phyloP scores from a whole-genome alignment of 2,113 vertebrate genomes.

The Isurus oxyrinchus region DNA sequence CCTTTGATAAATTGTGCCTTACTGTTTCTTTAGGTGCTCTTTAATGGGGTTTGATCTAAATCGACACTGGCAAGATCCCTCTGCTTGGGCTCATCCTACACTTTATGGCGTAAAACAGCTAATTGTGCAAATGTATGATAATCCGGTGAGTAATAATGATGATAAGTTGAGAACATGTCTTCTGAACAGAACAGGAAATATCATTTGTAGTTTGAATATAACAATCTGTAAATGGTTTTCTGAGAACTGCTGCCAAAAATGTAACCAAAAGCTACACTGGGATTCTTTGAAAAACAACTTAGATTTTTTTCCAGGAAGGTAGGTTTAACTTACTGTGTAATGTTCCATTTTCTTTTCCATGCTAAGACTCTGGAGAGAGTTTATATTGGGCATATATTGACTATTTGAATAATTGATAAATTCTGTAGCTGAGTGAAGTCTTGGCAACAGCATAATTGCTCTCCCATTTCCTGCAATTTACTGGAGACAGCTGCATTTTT shows the following conservation, averaged over 20 bases:
- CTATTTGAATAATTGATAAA: constrained; percentile 30
- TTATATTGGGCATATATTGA: constrained; percentile 17
- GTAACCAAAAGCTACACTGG: background rate
- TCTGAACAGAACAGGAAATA: constrained; percentile 13
- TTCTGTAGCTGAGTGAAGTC: background rate
- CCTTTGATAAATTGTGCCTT: background rate
- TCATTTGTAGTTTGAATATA: constrained; percentile 21
- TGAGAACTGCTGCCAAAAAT: constrained; percentile 11
- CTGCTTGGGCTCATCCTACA: constrained; percentile 90
- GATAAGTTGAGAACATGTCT: background rate
- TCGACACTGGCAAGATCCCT: constrained; percentile 93
- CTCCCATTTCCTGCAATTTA: constrained; percentile 18
- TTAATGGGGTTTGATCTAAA: constrained; percentile 96
- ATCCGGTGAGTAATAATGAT: constrained; percentile 33
- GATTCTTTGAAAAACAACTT: background rate
- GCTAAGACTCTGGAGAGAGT: background rate
- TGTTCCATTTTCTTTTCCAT: constrained; percentile 22
- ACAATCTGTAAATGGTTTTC: background rate
- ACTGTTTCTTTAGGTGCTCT: constrained; percentile 71
- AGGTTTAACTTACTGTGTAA: background rate
- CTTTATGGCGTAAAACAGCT: constrained; percentile 90
- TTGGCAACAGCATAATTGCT: background rate
- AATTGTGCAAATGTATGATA: constrained; percentile 87
- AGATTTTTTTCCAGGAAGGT: background rate
- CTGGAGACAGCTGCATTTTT: background rate